Evolutionary conservation across 2,888 invertebrate species (phyloP), one percentile per base, ranked within the genome.

Genomic region (Beris chalybata): DNA sequence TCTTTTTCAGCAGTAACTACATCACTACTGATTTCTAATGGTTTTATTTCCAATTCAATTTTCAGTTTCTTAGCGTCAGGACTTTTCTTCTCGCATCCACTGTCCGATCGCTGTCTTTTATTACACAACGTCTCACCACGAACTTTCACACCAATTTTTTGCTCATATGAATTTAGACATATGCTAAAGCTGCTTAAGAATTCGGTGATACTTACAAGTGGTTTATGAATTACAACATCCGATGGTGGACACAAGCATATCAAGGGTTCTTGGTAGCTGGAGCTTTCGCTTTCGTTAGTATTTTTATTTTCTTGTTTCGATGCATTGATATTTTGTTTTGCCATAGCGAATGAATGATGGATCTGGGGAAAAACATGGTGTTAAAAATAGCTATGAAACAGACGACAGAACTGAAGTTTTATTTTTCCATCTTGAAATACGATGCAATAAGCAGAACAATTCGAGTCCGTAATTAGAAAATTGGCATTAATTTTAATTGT

Each of bases 141-240:
- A 13, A 82, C 80, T 70, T 83, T 85, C 4, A 85, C 79, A 4
- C 88, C 87, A 74, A 90, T 83, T 45, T 91, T 83, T 75, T 89
- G 88, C 72, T 92, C 87, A 72, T 92, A 91, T 0, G 91, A 88
- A 63, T 87, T 86, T 72, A 93, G 85, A 76, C 91, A 90, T 22
- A 93, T 89, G 74, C 89, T 90, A 74, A 89, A 87, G 73, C 89
- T 89, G 67, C 91, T 91, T 45, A 91, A 82, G 75, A 88, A 89
- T 75, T 92, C 92, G 48, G 89, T 89, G 55, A 91, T 85, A 74
- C 89, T 89, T 15, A 92, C 84, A 50, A 87, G 84, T 0, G 92
- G 91, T 31, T 91, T 77, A 72, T 89, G 87, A 59, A 92, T 86
- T 71, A 85, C 82, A 3, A 86, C 85, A 15, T 85, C 86, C 0